These are phyloP conservation scores for Stenotaenia linearis DNA, from an alignment of 2,888 invertebrate genomes.

Conservation along the genomic window DNA sequence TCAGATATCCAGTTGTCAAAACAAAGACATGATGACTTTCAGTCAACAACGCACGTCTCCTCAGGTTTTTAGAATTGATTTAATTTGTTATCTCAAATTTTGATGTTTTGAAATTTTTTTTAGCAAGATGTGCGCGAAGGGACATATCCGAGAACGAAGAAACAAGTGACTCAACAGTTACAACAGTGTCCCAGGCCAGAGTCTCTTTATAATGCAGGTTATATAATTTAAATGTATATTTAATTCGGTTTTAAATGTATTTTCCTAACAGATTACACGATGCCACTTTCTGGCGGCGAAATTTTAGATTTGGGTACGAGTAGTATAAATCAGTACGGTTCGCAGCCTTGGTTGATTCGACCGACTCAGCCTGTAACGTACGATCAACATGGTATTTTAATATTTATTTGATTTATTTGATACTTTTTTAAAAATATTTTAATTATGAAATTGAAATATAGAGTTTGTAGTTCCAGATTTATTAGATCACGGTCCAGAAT, in stretches of 20 bases:
- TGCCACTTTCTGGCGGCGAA: background rate
- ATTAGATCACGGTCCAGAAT: conserved; percentile 30
- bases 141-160: conserved; percentile 21
- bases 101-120: background rate
- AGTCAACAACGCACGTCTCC: background rate
- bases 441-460: no score
- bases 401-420: no score
- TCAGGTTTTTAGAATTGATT: background rate
- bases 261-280: background rate
- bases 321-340: conserved; percentile 1
- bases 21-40: conserved; percentile 28
- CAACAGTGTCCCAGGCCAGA: conserved; percentile 2
- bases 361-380: background rate
- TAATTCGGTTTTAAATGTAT: background rate
- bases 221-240: background rate
- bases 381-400: conserved; percentile 17
- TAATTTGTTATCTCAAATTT: background rate
- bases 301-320: background rate
- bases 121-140: conserved; percentile 12
- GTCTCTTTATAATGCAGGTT: background rate
- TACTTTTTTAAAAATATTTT: no score
- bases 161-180: background rate
- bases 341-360: conserved; percentile 7
- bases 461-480: conserved; percentile 30
- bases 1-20: background rate